Evolutionary conservation across 1,140 invertebrate genomes (phyloP).

Genomic region (Diorhabda elongata): DNA sequence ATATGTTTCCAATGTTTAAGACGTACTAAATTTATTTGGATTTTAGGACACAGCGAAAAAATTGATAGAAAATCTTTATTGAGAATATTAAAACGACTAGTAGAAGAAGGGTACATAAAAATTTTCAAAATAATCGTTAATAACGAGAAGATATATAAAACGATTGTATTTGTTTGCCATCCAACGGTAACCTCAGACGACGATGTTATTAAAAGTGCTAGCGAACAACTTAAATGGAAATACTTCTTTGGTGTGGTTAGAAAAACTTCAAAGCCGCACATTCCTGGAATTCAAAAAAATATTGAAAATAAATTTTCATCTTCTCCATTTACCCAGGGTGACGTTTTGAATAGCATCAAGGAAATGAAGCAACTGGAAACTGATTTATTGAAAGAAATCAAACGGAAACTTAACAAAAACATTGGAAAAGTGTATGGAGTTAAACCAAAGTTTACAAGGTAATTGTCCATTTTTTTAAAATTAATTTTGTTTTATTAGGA

Average conservation of each 20-base stretch:
- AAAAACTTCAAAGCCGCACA: background rate
- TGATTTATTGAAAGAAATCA: background rate
- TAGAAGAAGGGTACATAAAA: constrained; percentile 57
- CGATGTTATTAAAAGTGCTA: constrained; percentile 53
- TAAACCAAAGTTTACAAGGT: constrained; percentile 58
- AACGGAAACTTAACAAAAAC: constrained; percentile 1
- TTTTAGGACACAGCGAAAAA: constrained; percentile 50
- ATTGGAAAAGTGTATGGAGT: constrained; percentile 32
- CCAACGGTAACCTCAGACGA: constrained; percentile 52
- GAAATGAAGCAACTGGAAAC: constrained; percentile 28
- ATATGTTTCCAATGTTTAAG: background rate
- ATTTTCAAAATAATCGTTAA: constrained; percentile 55
- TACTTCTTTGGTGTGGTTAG: constrained; percentile 45
- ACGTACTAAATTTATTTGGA: constrained; percentile 39
- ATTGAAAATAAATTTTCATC: background rate
- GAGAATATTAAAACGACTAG: constrained; percentile 55
- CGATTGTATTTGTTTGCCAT: constrained; percentile 57
- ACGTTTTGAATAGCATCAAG: constrained; percentile 31
- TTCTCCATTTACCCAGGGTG: constrained; percentile 24
- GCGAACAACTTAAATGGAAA: constrained; percentile 55
- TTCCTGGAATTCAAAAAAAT: constrained; percentile 6
- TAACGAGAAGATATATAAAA: constrained; percentile 49
- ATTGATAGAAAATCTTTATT: constrained; percentile 62
- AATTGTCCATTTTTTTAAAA: background rate
- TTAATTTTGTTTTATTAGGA: no score